Conservation (phyloP, 2,113 vertebrate genomes). For the Eurypyga helias region DNA sequence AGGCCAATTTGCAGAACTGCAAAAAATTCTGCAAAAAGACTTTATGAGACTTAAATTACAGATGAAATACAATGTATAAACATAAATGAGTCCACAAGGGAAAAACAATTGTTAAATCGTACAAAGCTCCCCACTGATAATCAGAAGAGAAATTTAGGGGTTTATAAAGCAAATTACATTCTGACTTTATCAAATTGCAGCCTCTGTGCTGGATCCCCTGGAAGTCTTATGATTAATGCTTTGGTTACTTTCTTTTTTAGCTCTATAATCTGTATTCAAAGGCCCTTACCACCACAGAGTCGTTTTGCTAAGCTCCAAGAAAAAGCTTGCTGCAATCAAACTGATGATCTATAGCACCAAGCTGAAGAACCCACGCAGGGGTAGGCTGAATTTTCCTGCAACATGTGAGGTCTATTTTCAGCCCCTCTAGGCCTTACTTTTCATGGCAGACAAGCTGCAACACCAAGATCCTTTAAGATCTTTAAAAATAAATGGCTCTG, state of each 20-base stretch:
- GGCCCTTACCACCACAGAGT: fast-evolving
- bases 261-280: not conserved
- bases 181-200: not conserved
- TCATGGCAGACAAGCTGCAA: not conserved
- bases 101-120: not conserved
- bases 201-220: not conserved
- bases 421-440: not conserved
- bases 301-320: not conserved
- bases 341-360: not conserved
- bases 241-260: not conserved
- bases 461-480: not conserved
- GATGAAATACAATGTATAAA: not conserved
- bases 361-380: not conserved
- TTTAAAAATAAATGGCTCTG: not conserved
- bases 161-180: not conserved
- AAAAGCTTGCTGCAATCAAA: not conserved
- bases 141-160: not conserved
- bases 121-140: not conserved
- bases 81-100: not conserved
- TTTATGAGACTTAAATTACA: not conserved
- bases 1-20: not conserved
- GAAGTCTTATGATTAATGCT: not conserved
- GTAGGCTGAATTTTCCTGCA: not conserved
- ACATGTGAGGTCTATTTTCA: not conserved
- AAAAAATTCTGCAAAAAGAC: fast-evolving